Evolutionary conservation across 1,140 invertebrate genomes (phyloP), one percentile per base, ranked within the genome.

Genomic region (Solen grandis): DNA sequence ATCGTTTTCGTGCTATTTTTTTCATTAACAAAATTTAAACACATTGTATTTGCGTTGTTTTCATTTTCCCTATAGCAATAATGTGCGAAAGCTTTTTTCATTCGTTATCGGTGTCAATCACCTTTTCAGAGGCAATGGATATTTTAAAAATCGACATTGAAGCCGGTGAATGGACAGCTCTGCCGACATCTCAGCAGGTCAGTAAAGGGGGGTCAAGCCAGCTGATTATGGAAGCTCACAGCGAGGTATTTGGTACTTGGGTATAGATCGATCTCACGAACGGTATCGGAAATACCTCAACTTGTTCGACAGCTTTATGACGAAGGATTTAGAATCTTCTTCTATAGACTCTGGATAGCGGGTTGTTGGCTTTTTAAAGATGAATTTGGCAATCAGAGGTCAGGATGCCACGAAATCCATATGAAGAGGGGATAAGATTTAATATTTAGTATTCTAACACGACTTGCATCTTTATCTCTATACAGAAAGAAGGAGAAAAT

Each of bases 71-170:
- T n/a, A n/a, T 60, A n/a, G n/a, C n/a, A n/a, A n/a, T n/a, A n/a
- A n/a, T n/a, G n/a, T n/a, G n/a, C n/a, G n/a, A n/a, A n/a, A n/a
- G n/a, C n/a, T 46, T n/a, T n/a, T n/a, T n/a, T n/a, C n/a, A n/a
- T n/a, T n/a, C n/a, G n/a, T n/a, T n/a, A n/a, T n/a, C n/a, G 8
- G n/a, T n/a, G n/a, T n/a, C n/a, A n/a, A n/a, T n/a, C n/a, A n/a
- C n/a, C n/a, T n/a, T n/a, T n/a, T n/a, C n/a, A n/a, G n/a, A n/a
- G n/a, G n/a, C n/a, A n/a, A 54, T 76, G n/a, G 41, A 29, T 19
- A 65, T 76, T 5, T 33, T 76, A 31, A 76, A 76, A 60, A 66
- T 76, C 8, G 73, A 76, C 22, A 65, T 76, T 2, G 73, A 76
- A 46, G 73, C 38, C 29, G 59, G 36, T 8, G 73, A 76, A 55